A percentile compares a stretch with the other conserved stretches of the same genome.
Evolutionary conservation across 2,797 vertebrate species (phyloP).

Genomic region (Sebastes elongatus): DNA sequence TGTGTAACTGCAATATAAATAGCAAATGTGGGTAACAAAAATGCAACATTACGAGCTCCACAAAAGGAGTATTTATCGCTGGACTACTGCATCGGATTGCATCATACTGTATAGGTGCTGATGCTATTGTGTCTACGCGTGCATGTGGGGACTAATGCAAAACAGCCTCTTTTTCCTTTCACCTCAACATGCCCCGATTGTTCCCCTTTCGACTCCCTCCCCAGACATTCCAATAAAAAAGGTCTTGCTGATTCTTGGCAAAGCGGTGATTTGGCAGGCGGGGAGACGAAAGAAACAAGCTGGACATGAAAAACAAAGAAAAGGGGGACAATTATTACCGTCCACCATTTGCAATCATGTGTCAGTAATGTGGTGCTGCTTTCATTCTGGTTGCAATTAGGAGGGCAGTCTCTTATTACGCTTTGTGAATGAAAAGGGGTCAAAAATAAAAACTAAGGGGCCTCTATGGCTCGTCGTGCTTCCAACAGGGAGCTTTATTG

Average conservation of each 20-base stretch:
- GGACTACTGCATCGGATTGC: not conserved
- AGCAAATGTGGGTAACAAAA: not conserved
- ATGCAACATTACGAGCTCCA: not conserved
- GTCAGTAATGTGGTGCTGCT: constrained; percentile 62
- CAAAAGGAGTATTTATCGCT: not conserved
- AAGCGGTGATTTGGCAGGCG: constrained; percentile 29
- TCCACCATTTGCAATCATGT: constrained; percentile 60
- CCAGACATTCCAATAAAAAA: constrained; percentile 53
- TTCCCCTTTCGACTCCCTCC: constrained; percentile 29
- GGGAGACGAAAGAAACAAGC: not conserved
- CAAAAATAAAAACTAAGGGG: constrained; percentile 56
- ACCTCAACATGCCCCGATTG: constrained; percentile 25
- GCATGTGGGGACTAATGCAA: constrained; percentile 6
- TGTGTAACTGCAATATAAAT: not conserved
- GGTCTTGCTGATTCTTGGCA: constrained; percentile 51
- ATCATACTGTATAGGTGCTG: not conserved
- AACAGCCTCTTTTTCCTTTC: constrained; percentile 18
- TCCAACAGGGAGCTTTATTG: constrained; percentile 23
- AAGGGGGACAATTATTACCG: constrained; percentile 64
- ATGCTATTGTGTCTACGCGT: not conserved
- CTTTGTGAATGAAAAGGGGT: constrained; percentile 51
- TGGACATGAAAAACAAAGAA: constrained; percentile 54
- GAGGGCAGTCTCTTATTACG: constrained; percentile 48
- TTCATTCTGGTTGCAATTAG: constrained; percentile 70
- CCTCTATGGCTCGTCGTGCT: constrained; percentile 18